Conservation (phyloP, 2,888 invertebrate genomes). For the Cosmia pyralina region DNA sequence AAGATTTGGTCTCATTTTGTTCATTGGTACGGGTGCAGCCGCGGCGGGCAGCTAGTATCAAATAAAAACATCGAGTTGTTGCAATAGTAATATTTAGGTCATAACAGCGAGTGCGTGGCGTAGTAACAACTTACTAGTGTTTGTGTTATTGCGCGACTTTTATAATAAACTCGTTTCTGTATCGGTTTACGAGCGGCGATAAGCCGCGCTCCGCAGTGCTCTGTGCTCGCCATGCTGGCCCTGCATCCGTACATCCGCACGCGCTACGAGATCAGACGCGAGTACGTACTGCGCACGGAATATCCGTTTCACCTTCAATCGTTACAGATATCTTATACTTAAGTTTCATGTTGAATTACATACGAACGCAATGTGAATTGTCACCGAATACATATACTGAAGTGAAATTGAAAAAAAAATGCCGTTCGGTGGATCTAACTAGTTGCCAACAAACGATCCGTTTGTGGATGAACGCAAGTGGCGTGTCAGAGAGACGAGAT, state of each 20-base stretch:
- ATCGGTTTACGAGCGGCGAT: slow-evolving; percentile 39
- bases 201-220: not conserved
- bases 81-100: slow-evolving; percentile 45
- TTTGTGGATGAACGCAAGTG: not conserved
- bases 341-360: not conserved
- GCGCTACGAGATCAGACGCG: slow-evolving; percentile 75
- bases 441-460: not conserved
- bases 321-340: not conserved
- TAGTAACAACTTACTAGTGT: slow-evolving; percentile 4
- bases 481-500: not conserved
- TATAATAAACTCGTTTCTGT: slow-evolving; percentile 22
- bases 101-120: not conserved
- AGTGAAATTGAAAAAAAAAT: not conserved
- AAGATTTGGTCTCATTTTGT: too few species aligned
- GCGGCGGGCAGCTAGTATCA: too few species aligned
- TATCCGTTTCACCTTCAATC: not conserved
- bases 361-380: not conserved
- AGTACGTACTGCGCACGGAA: slow-evolving; percentile 19
- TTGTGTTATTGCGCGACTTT: slow-evolving; percentile 20
- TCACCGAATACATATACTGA: not conserved
- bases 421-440: too few species aligned
- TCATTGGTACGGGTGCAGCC: too few species aligned
- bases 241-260: slow-evolving; percentile 84
- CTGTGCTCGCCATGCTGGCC: slow-evolving; percentile 50
- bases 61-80: not conserved